Conservation (phyloP, 2,888 invertebrate genomes). For the Drosophila yooni region DNA sequence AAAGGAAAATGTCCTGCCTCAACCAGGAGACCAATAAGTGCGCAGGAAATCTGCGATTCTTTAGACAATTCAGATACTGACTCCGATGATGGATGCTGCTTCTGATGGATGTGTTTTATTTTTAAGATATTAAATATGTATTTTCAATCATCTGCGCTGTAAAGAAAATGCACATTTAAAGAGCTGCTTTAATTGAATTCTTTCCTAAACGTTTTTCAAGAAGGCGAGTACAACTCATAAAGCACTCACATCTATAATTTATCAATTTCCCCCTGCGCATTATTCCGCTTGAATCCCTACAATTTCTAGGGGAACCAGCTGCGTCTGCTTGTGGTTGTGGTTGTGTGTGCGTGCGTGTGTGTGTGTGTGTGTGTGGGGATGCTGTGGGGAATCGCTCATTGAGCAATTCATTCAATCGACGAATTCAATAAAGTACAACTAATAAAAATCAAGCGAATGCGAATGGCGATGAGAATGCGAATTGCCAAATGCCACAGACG, state of each 20-base stretch:
- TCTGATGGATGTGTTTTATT: slow-evolving; percentile 1
- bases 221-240: background rate
- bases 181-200: background rate
- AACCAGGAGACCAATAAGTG: background rate
- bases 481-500: slow-evolving; percentile 31
- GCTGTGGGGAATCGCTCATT: slow-evolving; percentile 59
- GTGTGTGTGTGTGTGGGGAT: background rate
- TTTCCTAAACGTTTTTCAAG: background rate
- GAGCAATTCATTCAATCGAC: slow-evolving; percentile 78
- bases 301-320: slow-evolving; percentile 23
- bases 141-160: background rate
- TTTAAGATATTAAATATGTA: background rate
- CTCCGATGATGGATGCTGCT: slow-evolving; percentile 24
- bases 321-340: background rate
- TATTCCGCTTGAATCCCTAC: slow-evolving; percentile 37
- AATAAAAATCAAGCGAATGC: slow-evolving; percentile 74
- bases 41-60: slow-evolving; percentile 41
- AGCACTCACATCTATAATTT: slow-evolving; percentile 18
- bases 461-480: slow-evolving; percentile 57
- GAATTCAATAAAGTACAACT: slow-evolving; percentile 79
- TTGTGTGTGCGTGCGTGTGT: background rate
- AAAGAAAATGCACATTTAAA: background rate
- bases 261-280: slow-evolving; percentile 33
- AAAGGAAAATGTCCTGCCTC: background rate
- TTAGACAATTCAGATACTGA: slow-evolving; percentile 17